phyloP scores from a whole-genome alignment of 2,888 invertebrate genomes.

The Dorcus hopei region DNA sequence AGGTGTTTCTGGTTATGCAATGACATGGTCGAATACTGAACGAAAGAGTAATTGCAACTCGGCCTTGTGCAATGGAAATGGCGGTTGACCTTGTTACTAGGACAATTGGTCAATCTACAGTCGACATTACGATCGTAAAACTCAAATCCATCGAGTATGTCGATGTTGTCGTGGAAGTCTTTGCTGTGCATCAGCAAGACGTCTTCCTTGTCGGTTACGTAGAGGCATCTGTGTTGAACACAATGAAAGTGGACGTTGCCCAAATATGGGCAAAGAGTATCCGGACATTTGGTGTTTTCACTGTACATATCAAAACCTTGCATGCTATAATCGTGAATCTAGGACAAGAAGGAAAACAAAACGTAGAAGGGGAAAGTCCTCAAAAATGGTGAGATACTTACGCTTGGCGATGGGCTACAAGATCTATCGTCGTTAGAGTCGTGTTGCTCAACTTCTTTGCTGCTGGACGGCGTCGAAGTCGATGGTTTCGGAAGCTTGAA shows the following conservation, averaged over 20 bases:
- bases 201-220: constrained; percentile 75
- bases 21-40: constrained; percentile 71
- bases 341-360: constrained; percentile 19
- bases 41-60: constrained; percentile 70
- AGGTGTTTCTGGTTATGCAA: constrained; percentile 68
- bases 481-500: constrained; percentile 82
- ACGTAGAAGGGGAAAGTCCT: not conserved
- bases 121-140: constrained; percentile 75
- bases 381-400: constrained; percentile 36
- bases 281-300: constrained; percentile 67
- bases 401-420: constrained; percentile 42
- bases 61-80: constrained; percentile 75
- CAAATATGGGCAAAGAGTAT: constrained; percentile 68
- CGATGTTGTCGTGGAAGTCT: constrained; percentile 80
- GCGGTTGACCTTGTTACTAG: constrained; percentile 65
- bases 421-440: constrained; percentile 46
- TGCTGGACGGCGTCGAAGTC: constrained; percentile 35
- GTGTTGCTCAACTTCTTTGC: constrained; percentile 40
- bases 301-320: constrained; percentile 62
- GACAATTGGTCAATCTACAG: constrained; percentile 65
- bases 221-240: constrained; percentile 76
- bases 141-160: constrained; percentile 80
- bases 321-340: constrained; percentile 56
- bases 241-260: constrained; percentile 82
- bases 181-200: constrained; percentile 78